Base-by-base conservation (phyloP, 2,888 invertebrate genomes). In the Hololepta plana region DNA sequence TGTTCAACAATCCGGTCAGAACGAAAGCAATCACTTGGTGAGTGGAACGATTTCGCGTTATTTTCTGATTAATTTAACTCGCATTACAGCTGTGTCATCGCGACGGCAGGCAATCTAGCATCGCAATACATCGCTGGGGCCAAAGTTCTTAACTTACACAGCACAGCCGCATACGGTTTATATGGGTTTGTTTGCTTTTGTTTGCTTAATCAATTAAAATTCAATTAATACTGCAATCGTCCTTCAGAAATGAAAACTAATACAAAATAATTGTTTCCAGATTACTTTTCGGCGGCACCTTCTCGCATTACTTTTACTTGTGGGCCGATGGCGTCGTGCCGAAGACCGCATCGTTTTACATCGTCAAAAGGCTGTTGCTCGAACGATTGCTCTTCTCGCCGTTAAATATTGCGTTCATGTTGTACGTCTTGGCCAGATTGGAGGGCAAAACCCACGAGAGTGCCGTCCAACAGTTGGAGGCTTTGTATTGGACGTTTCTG, bases 1-100 rank as follows among this genome's bases (percentile, higher is more conserved):
- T 82, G 24, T 80, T 76, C 46, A 63, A 66, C 33, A 66, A 73
- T 53, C 82, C 82, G 1, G 59, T 82, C 27, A 69, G 67, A 46
- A 84, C 82, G 2, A 80, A 80, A 59, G 71, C 79, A 17, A 54
- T 82, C 27, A 79, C 76, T 31, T 77, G 80, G 82, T 81, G 60
- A 60, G 54, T 37, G 27, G 30, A 27, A 16, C 28, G 22, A 16
- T 29, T 32, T 26, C 22, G 17, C 26, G 23, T 29, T 27, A 21
- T 22, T 13, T 4, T 8, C 14, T 13, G 17, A 15, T 9, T 25
- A 20, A 25, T 13, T 5, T 29, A 15, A 21, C 10, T 21, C 20
- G 37, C 27, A 21, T 36, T 55, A 67, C 37, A 82, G 82, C 42
- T 74, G 72, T 49, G 50, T 72, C 2, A 60, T 81, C 29, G 74